phyloP scores from a whole-genome alignment of 2,888 invertebrate species.

The Embidobia sp. region DNA sequence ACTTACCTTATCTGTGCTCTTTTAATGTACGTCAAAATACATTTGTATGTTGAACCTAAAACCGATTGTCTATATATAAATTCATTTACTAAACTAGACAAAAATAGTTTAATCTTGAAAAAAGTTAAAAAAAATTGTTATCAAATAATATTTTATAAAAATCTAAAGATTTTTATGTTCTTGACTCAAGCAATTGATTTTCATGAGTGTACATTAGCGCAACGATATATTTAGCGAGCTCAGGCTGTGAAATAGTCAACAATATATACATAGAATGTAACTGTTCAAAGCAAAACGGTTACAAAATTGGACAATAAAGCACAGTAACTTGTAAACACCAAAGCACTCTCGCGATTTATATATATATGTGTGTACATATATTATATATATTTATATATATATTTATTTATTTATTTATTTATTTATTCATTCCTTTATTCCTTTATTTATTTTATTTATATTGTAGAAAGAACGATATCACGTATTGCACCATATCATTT shows the following conservation, averaged over 20 bases:
- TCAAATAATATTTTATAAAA: too few relatives aligned
- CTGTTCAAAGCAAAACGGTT: conserved; percentile 2
- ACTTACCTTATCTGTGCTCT: too few relatives aligned
- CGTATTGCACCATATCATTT: conserved; percentile 37
- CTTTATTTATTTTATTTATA: conserved; percentile 1
- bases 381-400: conserved; percentile 17
- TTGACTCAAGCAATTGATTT: too few relatives aligned
- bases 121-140: too few relatives aligned
- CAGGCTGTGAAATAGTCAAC: too few relatives aligned
- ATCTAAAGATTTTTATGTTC: too few relatives aligned
- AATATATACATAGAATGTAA: conserved; percentile 22
- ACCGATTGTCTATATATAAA: too few relatives aligned
- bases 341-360: conserved; percentile 21
- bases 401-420: conserved; percentile 7
- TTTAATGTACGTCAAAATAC: too few relatives aligned
- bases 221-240: not conserved
- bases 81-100: too few relatives aligned
- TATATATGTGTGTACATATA: conserved; percentile 22
- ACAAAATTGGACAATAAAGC: conserved; percentile 12
- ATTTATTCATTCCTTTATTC: not conserved
- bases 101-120: too few relatives aligned
- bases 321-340: conserved; percentile 26
- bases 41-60: too few relatives aligned
- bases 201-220: too few relatives aligned
- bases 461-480: conserved; percentile 39